phyloP scores from a whole-genome alignment of 2,888 invertebrate species.

The Rhopalosiphum nymphaeae region DNA sequence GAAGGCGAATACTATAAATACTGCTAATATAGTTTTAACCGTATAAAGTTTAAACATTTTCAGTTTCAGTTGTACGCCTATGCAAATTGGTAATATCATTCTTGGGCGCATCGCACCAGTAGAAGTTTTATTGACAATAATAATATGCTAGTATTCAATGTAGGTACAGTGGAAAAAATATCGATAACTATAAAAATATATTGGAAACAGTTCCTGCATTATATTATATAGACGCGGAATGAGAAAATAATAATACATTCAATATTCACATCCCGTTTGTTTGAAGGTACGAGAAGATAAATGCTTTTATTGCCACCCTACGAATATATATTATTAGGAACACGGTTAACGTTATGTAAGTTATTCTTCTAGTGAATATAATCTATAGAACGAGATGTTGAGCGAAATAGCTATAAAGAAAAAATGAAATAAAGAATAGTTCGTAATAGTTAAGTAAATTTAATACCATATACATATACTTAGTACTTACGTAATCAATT shows the following conservation, averaged over 20 bases:
- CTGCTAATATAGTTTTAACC: background rate
- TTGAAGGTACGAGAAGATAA: background rate
- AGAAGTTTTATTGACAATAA: background rate
- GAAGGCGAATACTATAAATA: background rate
- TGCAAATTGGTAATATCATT: background rate
- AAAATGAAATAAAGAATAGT: background rate
- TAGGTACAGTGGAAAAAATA: background rate
- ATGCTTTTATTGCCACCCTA: background rate
- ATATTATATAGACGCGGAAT: background rate
- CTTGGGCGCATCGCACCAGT: background rate
- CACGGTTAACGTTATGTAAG: background rate
- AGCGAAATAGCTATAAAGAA: background rate
- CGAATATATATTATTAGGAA: background rate
- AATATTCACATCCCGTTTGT: background rate
- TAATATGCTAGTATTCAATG: background rate
- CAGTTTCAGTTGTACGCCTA: background rate
- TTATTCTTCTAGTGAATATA: background rate
- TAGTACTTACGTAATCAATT: background rate
- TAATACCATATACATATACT: background rate
- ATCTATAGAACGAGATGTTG: background rate
- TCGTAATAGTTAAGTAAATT: background rate
- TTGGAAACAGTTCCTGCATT: background rate
- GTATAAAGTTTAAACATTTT: background rate
- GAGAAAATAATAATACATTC: background rate
- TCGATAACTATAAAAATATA: background rate